Percentiles rank a stretch among this genome's conserved stretches.
Conservation (phyloP, 2,888 invertebrate genomes). For the Eristalis intricaria region DNA sequence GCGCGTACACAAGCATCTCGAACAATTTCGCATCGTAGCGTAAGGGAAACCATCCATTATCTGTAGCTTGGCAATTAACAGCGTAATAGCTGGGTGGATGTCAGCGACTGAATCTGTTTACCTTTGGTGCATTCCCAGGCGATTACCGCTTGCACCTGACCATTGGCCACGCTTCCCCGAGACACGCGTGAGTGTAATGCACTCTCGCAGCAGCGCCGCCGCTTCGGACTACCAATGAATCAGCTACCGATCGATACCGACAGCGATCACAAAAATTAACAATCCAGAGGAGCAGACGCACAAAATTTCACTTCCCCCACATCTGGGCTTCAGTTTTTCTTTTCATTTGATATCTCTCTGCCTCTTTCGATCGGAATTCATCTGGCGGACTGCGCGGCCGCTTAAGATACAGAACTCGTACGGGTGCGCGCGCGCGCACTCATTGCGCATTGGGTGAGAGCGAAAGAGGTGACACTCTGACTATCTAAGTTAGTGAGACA, state of each 20-base stretch:
- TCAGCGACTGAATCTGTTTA: constrained; percentile 1
- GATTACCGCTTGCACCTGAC: neutral
- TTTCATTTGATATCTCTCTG: neutral
- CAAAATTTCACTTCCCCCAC: constrained; percentile 41
- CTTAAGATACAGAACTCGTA: constrained; percentile 16
- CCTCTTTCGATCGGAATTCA: constrained; percentile 25
- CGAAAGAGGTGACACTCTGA: constrained; percentile 32
- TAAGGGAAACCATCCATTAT: neutral
- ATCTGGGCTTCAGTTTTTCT: neutral
- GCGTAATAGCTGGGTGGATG: neutral
- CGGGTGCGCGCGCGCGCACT: neutral
- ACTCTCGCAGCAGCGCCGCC: neutral
- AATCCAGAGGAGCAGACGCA: neutral
- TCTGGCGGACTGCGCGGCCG: neutral
- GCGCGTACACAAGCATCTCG: neutral
- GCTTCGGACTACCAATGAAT: constrained; percentile 1
- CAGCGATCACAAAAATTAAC: neutral
- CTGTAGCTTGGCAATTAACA: constrained; percentile 24
- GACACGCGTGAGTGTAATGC: neutral
- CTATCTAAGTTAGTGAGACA: constrained; percentile 27
- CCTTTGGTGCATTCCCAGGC: constrained; percentile 30
- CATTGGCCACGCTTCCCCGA: neutral
- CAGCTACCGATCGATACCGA: neutral
- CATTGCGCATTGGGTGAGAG: neutral
- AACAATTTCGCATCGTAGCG: constrained; percentile 13